These are phyloP conservation scores for Lemur catta DNA, from an alignment of 2,797 vertebrate species.

Conservation along the genomic window DNA sequence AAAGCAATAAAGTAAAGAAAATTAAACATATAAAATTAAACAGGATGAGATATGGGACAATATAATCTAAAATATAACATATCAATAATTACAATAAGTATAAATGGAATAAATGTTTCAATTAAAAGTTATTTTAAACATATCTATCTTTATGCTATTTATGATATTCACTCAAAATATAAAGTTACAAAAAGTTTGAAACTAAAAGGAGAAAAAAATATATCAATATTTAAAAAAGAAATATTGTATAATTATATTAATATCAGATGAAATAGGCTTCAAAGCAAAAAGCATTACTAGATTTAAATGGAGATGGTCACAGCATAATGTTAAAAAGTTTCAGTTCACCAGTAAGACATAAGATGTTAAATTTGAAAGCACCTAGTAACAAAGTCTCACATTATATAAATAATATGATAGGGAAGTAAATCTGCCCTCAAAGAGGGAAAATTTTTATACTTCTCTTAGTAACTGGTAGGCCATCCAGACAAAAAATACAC, in stretches of 20 bases:
- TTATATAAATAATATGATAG: not conserved
- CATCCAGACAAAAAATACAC: not conserved
- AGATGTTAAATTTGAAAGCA: not conserved
- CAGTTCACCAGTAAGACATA: not conserved
- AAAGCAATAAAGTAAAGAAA: not conserved
- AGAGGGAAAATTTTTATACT: not conserved
- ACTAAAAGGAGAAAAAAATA: not conserved
- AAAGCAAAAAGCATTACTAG: not conserved
- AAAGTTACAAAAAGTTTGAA: not conserved
- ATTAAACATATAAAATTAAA: not conserved
- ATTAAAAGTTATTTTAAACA: not conserved
- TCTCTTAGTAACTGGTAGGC: not conserved
- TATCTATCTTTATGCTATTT: not conserved
- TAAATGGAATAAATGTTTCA: not conserved
- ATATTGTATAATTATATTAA: not conserved
- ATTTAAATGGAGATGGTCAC: not conserved
- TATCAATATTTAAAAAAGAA: not conserved
- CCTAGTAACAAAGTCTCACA: not conserved
- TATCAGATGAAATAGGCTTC: not conserved
- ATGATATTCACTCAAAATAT: not conserved
- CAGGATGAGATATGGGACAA: not conserved
- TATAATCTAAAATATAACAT: not conserved
- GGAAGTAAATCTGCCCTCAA: not conserved
- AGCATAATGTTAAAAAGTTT: not conserved
- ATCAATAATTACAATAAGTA: not conserved